Base-by-base conservation (phyloP, 2,797 vertebrate genomes). In the Galago senegalensis region DNA sequence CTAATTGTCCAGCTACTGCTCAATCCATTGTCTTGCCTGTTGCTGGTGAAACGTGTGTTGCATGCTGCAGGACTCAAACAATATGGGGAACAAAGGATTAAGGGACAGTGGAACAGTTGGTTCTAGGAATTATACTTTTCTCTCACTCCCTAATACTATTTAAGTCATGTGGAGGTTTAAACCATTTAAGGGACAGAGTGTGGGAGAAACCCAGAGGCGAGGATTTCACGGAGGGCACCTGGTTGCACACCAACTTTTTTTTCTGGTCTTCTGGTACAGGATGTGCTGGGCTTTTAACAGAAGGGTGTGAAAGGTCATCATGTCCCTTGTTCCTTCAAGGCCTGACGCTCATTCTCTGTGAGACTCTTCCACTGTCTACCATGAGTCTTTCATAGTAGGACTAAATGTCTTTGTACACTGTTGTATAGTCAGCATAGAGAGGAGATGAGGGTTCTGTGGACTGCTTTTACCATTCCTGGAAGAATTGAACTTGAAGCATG, bases 1-100 rank as follows among this genome's bases (percentile, higher is more conserved):
- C 98, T 98, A 98, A 98, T 98, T 98, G 98, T 97, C 63, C 94
- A 96, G 96, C 96, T 83, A 93, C 97, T 95, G 97, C 97, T 87
- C 93, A 96, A 89, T 96, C 97, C 97, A 98, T 98, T 98, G 98
- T 98, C 97, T 97, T 93, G 31, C 96, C 29, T 97, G 94, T 98
- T 97, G 97, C 43, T 94, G 37, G 95, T 92, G 94, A 96, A 97
- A 97, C 67, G 90, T 96, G 97, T 98, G 97, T 87, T 29, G 81
- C 96, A 93, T 97, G 96, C 97, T 46, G 84, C 96, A 69, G 94
- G 91, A 94, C 96, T 96, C 93, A 53, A 79, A 93, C 95, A 96
- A 96, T 97, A 43, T 43, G 75, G 94, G 25, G 87, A 95, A 97
- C 97, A 97, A 98, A 98, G 97, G 97, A 77, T 83, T 34, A 27